These are phyloP conservation scores for Erpornis zantholeuca DNA, from an alignment of 2,113 vertebrate genomes.

Conservation along the genomic window DNA sequence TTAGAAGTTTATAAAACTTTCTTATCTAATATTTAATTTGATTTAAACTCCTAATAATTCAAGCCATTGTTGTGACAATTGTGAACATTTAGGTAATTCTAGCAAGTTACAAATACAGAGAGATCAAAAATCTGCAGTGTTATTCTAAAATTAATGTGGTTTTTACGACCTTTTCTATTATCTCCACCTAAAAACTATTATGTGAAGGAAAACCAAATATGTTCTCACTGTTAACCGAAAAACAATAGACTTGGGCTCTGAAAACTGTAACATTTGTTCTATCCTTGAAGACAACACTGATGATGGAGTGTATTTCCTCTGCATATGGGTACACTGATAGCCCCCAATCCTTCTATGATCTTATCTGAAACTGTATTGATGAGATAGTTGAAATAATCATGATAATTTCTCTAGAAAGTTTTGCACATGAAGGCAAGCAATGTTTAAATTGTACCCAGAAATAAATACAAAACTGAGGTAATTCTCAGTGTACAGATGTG, in stretches of 20 bases:
- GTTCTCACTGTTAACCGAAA: not conserved
- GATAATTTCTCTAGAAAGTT: not conserved
- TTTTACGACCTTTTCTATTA: not conserved
- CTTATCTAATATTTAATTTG: not conserved
- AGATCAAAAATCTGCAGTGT: not conserved
- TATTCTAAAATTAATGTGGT: not conserved
- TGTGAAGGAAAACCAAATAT: not conserved
- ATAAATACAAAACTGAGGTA: not conserved
- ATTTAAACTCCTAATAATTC: not conserved
- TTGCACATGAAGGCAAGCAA: not conserved
- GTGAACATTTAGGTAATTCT: not conserved
- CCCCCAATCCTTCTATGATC: not conserved
- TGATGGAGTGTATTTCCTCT: not conserved
- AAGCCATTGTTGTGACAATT: not conserved
- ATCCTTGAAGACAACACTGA: not conserved
- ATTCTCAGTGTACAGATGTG: not conserved
- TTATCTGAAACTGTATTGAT: not conserved
- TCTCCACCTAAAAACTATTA: not conserved
- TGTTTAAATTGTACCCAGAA: rapidly evolving
- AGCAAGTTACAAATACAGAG: not conserved
- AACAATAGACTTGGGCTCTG: not conserved
- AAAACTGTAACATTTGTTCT: not conserved
- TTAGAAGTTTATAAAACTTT: not conserved
- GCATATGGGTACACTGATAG: not conserved
- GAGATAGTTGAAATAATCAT: not conserved